phyloP scores from a whole-genome alignment of 2,888 invertebrate genomes.

The Drosophila histrio region DNA sequence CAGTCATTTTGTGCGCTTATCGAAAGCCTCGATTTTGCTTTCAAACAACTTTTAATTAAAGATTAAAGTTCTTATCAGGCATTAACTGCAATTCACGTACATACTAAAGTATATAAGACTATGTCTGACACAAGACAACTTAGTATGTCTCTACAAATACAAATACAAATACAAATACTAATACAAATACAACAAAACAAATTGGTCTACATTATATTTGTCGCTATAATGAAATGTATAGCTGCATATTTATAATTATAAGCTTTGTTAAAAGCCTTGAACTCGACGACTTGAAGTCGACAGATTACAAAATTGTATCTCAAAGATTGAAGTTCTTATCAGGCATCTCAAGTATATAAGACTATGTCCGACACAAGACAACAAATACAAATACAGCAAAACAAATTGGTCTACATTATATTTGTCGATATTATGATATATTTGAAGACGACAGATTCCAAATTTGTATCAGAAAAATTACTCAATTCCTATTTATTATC shows the following conservation, averaged over 20 bases:
- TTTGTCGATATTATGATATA: neutral
- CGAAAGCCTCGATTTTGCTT: constrained; percentile 65
- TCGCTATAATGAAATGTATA: neutral
- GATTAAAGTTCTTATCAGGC: constrained; percentile 77
- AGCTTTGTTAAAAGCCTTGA: neutral
- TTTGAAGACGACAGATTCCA: neutral
- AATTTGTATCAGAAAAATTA: neutral
- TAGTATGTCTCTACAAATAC: neutral
- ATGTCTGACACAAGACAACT: neutral
- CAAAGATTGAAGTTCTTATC: constrained; percentile 75
- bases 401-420: neutral
- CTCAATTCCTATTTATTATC: neutral
- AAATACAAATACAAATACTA: neutral
- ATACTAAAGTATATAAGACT: neutral
- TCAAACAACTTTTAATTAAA: constrained; percentile 63
- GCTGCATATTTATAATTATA: neutral
- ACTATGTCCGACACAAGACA: neutral
- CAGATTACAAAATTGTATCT: neutral
- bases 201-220: neutral
- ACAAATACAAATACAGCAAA: too few relatives aligned
- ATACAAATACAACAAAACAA: neutral
- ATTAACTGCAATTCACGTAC: constrained; percentile 62
- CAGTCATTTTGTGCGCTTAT: constrained; percentile 63
- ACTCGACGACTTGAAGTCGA: neutral
- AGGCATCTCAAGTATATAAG: constrained; percentile 23